A percentile compares a stretch with the other conserved stretches of the same genome.
phyloP scores from a whole-genome alignment of 2,113 vertebrate species.

The Silurus meridionalis region DNA sequence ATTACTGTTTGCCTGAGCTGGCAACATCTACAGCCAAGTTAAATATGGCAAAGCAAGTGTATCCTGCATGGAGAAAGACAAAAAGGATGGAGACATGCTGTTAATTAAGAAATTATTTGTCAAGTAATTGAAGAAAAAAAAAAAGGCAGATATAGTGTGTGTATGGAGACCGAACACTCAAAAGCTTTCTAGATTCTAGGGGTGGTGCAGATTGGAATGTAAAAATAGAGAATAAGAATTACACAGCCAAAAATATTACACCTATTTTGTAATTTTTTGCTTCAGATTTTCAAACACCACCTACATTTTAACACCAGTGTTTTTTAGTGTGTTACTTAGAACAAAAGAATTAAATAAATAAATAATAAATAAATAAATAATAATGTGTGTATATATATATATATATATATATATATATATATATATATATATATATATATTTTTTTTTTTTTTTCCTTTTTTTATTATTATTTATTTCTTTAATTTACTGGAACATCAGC shows the following conservation, averaged over 20 bases:
- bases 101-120: slow-evolving; percentile 30
- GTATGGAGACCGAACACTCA: background rate
- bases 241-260: too few species aligned
- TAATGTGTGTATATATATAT: too few species aligned
- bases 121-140: slow-evolving; percentile 25
- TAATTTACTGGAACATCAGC: too few species aligned
- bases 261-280: background rate
- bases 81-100: slow-evolving; percentile 21
- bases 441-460: too few species aligned
- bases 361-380: too few species aligned
- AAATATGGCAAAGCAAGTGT: slow-evolving; percentile 28
- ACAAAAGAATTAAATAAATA: too few species aligned
- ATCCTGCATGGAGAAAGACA: slow-evolving; percentile 27
- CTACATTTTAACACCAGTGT: background rate
- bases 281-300: background rate
- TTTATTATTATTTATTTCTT: too few species aligned
- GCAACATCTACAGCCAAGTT: slow-evolving; percentile 32
- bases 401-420: too few species aligned
- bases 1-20: slow-evolving; percentile 23
- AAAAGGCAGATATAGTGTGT: slow-evolving; percentile 4
- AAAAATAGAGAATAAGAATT: background rate
- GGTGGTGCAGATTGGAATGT: background rate
- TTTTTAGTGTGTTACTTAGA: background rate
- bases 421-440: too few species aligned
- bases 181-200: background rate